Conservation (phyloP, 2,113 vertebrate genomes). For the Zingel zingel region DNA sequence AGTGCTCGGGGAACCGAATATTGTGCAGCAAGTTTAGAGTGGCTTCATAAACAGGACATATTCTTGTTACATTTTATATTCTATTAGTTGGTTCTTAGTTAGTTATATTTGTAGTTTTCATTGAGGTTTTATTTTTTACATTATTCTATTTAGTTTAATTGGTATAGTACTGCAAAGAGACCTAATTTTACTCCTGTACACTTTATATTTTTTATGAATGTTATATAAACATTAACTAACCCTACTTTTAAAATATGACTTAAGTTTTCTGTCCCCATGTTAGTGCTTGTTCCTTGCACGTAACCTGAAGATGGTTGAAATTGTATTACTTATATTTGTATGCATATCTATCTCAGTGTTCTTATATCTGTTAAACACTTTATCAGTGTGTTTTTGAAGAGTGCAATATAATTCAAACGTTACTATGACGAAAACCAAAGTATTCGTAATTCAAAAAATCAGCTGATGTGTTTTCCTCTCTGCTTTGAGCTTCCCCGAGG, state of each 20-base stretch:
- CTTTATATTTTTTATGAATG: not conserved
- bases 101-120: not conserved
- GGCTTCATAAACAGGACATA: not conserved
- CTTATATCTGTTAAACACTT: not conserved
- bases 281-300: not conserved
- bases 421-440: not conserved
- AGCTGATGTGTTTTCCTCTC: slow-evolving; percentile 51
- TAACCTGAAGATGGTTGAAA: not conserved
- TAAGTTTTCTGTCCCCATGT: not conserved
- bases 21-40: not conserved
- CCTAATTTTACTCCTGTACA: not conserved
- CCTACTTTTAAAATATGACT: not conserved
- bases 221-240: not conserved
- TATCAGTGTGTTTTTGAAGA: not conserved
- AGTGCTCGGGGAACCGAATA: not conserved
- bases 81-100: not conserved
- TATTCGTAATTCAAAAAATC: slow-evolving; percentile 58
- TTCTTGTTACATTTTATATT: slow-evolving; percentile 6
- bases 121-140: not conserved
- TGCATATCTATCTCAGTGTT: too few species aligned
- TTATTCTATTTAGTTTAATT: not conserved
- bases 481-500: slow-evolving; percentile 35
- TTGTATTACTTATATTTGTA: not conserved
- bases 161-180: not conserved
- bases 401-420: not conserved